These are phyloP conservation scores for Drosophila pseudotakahashii DNA, from an alignment of 2,888 invertebrate species.

Conservation along the genomic window DNA sequence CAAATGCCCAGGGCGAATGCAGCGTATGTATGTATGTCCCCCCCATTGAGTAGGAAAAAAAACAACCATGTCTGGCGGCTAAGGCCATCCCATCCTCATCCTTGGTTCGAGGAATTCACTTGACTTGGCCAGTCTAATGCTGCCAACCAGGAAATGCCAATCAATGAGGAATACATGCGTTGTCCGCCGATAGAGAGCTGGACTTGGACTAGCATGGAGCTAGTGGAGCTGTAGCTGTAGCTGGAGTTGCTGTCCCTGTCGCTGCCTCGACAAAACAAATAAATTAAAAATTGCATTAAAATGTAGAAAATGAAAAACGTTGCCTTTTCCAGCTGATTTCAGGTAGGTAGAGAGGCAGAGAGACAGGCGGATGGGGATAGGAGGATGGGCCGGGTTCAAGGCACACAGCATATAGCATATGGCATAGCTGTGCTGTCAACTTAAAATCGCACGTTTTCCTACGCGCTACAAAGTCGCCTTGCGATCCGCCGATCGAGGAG, in stretches of 20 bases:
- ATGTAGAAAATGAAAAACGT: conserved; percentile 78
- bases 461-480: conserved; percentile 73
- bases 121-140: conserved; percentile 77
- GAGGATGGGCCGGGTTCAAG: conserved; percentile 60
- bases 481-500: conserved; percentile 46
- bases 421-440: conserved; percentile 74
- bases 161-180: conserved; percentile 76
- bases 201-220: conserved; percentile 10
- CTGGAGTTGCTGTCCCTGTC: conserved; percentile 30
- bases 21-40: conserved; percentile 24
- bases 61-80: conserved; percentile 23
- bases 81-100: conserved; percentile 32
- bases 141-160: conserved; percentile 80
- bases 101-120: conserved; percentile 77
- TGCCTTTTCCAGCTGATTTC: conserved; percentile 74
- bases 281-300: conserved; percentile 81
- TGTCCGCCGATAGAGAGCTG: conserved; percentile 55
- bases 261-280: conserved; percentile 70
- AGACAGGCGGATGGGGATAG: background rate
- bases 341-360: conserved; percentile 16
- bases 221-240: conserved; percentile 23
- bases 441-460: conserved; percentile 79
- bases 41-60: background rate
- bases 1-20: conserved; percentile 22
- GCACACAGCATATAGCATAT: conserved; percentile 24